Base-by-base conservation (phyloP, 2,888 invertebrate genomes). In the Scaptodrosophila latifasciaeformis region DNA sequence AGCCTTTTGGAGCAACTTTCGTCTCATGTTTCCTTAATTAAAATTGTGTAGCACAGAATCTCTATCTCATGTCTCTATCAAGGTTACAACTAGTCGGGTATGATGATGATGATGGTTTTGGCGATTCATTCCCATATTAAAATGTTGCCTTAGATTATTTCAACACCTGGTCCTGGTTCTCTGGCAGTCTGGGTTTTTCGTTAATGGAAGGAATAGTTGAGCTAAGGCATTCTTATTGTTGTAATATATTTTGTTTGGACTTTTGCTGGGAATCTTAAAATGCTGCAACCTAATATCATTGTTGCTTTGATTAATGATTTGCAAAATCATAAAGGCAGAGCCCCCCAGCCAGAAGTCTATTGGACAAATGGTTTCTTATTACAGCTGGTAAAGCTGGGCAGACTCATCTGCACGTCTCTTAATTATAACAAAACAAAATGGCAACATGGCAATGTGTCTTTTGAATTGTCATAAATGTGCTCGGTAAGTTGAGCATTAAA, bases 261-360 rank as follows among this genome's bases (percentile, higher is more conserved):
- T n/a, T n/a, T n/a, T n/a, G n/a, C n/a, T n/a, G n/a, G n/a, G n/a
- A n/a, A n/a, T n/a, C n/a, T n/a, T 57, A 42, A 62, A 70, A 62
- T 76, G 72, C 76, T 81, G 80, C 77, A 76, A 77, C 58, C 68
- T 65, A 81, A 76, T 77, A 81, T 77, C 80, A 72, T 81, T 81
- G 74, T 81, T 70, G 60, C 66, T 68, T 77, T 77, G 77, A 77
- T 81, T 77, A 77, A 81, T 77, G 81, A 76, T 79, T 79, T 72
- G 68, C 75, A 62, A 78, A 78, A 80, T 70, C 75, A 70, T 70
- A 67, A 80, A 76, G 78, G 67, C 30, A 37, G 46, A 34, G 45
- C 35, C 37, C 39, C 31, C n/a, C 5, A 13, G 9, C 18, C 18
- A 47, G 10, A 19, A 10, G 45, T 43, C 44, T 13, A 15, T 21